Evolutionary conservation across 2,113 vertebrate species (phyloP).

Genomic region (Prolemur simus): DNA sequence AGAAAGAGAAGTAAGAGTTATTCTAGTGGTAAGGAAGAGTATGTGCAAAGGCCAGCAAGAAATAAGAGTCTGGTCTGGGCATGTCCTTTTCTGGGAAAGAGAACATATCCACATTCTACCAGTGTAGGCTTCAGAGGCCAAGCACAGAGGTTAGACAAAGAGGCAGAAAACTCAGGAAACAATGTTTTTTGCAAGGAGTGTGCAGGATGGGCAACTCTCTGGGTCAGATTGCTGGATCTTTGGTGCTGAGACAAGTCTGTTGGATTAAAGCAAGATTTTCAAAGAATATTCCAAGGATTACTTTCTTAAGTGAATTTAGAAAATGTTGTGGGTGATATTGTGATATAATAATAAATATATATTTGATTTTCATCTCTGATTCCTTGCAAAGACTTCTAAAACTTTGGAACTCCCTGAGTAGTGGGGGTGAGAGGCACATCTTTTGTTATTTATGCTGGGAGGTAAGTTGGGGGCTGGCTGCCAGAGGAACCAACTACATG

Average conservation of each 20-base stretch:
- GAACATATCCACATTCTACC: not conserved
- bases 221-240: not conserved
- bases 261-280: not conserved
- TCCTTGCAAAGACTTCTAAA: not conserved
- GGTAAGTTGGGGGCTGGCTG: not conserved
- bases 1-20: not conserved
- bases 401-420: not conserved
- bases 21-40: rapidly evolving
- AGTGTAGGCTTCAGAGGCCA: rapidly evolving
- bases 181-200: not conserved
- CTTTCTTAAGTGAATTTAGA: not conserved
- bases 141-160: not conserved
- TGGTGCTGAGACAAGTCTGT: not conserved
- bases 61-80: no score
- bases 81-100: not conserved
- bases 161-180: not conserved
- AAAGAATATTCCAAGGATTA: not conserved
- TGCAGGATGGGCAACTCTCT: not conserved
- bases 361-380: not conserved
- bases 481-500: not conserved
- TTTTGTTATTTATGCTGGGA: not conserved
- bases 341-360: not conserved
- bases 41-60: not conserved
- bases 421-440: not conserved
- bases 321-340: not conserved